These are phyloP conservation scores for Colossoma macropomum DNA, from an alignment of 2,113 vertebrate genomes.

Conservation along the genomic window DNA sequence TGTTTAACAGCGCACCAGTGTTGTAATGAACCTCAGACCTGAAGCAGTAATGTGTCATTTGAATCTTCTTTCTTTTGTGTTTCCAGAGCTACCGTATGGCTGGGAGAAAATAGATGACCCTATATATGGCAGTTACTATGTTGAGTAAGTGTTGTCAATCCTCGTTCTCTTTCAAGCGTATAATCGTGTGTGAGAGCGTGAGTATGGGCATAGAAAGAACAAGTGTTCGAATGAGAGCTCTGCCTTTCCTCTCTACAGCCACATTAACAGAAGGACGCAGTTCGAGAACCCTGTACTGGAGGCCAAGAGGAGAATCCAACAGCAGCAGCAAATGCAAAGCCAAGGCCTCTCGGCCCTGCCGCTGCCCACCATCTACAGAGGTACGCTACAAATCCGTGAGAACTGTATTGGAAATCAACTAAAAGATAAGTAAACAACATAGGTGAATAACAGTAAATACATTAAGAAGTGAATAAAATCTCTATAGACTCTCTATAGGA, in stretches of 20 bases:
- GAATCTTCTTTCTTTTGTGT: constrained; percentile 64
- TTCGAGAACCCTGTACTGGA: constrained; percentile 99
- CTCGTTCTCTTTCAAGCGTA: constrained; percentile 65
- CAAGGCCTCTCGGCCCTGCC: constrained; percentile 93
- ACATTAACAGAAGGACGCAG: constrained; percentile 99
- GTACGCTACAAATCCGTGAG: constrained; percentile 68
- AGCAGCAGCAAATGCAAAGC: constrained; percentile 95
- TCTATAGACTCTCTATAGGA: no score
- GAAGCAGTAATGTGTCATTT: not conserved
- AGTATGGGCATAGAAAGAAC: constrained; percentile 25
- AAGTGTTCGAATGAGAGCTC: constrained; percentile 38
- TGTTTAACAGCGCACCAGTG: not conserved
- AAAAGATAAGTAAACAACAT: not conserved
- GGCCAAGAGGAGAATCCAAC: constrained; percentile 97
- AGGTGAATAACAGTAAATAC: not conserved
- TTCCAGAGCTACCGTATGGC: constrained; percentile 97
- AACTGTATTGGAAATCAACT: not conserved
- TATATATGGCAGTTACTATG: constrained; percentile 99
- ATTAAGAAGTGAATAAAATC: no score
- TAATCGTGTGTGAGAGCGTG: constrained; percentile 22
- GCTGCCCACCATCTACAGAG: constrained; percentile 93
- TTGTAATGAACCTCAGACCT: not conserved
- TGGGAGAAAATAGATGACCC: constrained; percentile 99
- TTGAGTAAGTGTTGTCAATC: constrained; percentile 91
- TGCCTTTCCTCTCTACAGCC: constrained; percentile 76